Base-by-base conservation (phyloP, 1,140 invertebrate species). In the Leptoteleia sp. region DNA sequence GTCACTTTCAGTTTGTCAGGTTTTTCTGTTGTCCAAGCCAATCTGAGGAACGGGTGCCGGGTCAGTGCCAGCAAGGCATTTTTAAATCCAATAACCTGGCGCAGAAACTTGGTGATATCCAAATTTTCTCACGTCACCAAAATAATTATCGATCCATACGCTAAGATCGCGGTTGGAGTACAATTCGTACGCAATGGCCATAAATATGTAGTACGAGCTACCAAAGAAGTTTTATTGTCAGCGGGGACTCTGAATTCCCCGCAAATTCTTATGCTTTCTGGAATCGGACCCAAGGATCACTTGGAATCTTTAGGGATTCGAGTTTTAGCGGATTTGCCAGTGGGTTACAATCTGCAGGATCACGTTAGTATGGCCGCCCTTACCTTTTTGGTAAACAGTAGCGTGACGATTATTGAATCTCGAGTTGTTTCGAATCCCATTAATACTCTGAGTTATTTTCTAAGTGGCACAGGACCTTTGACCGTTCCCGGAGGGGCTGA, bases 271-370 rank as follows among this genome's bases (percentile, higher is more conserved):
- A 92, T 94, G 91, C 82, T 93, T 1, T 93, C 91, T 25, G 92
- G 83, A 55, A 84, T 91, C 47, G 92, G 92, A 1, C 92, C 92
- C 0, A 84, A 70, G 27, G 73, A 90, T 5, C 91, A 93, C 65
- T 79, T 93, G 0, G 15, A 83, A n/a, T 76, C 77, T 5, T 71
- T 91, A 1, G 85, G 85, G 13, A 93, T 94, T 17, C 62, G 85
- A 0, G 88, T 92, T 0, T 68, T 94, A 8, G 87, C 91, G 59
- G 91, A 96, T 82, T 88, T 95, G 0, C 93, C 93, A 0, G 95
- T 97, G 0, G 96, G 96, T 0, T 91, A 93, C 57, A 96, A 96
- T 85, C 90, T 97, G 0, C 93, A 95, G 81, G 94, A 95, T 85
- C 95, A 96, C 77, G 91, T 94, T 12, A 93, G 93, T 0, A 91